A percentile compares a stretch with the other conserved stretches of the same genome.
phyloP scores from a whole-genome alignment of 1,140 invertebrate species.

The Brachionus asplanchnoidis region DNA sequence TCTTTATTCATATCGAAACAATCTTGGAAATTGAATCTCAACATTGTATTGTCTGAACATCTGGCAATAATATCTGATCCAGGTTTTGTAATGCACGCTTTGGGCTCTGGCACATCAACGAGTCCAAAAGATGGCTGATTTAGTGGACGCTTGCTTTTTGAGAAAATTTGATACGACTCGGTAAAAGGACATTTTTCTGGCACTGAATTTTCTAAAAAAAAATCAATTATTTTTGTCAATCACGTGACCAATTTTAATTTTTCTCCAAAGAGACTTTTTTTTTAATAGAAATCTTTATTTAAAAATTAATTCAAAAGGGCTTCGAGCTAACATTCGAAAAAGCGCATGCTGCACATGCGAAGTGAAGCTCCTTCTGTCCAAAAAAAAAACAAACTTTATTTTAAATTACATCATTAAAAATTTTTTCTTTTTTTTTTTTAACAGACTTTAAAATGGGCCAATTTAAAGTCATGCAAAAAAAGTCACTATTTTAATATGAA shows the following conservation, averaged over 20 bases:
- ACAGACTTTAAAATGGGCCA: background rate
- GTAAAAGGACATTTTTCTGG: conserved; percentile 1
- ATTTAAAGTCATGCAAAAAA: background rate
- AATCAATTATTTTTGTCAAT: background rate
- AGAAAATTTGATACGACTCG: background rate
- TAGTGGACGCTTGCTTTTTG: background rate
- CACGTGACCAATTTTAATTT: background rate
- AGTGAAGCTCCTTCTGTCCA: too few relatives aligned
- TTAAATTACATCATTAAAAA: too few relatives aligned
- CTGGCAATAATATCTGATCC: background rate
- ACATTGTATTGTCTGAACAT: conserved; percentile 2
- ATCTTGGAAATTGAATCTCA: background rate
- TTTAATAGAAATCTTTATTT: too few relatives aligned
- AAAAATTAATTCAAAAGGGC: too few relatives aligned
- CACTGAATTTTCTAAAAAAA: background rate
- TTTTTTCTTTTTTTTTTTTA: too few relatives aligned
- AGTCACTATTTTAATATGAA: background rate
- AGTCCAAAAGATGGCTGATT: background rate
- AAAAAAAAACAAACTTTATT: too few relatives aligned
- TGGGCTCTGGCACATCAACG: background rate
- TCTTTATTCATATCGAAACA: background rate
- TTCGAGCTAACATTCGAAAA: too few relatives aligned
- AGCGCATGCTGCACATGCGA: too few relatives aligned
- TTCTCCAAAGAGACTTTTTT: background rate
- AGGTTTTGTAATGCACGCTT: background rate